phyloP scores from a whole-genome alignment of 2,113 vertebrate genomes.

The Ondatra zibethicus region DNA sequence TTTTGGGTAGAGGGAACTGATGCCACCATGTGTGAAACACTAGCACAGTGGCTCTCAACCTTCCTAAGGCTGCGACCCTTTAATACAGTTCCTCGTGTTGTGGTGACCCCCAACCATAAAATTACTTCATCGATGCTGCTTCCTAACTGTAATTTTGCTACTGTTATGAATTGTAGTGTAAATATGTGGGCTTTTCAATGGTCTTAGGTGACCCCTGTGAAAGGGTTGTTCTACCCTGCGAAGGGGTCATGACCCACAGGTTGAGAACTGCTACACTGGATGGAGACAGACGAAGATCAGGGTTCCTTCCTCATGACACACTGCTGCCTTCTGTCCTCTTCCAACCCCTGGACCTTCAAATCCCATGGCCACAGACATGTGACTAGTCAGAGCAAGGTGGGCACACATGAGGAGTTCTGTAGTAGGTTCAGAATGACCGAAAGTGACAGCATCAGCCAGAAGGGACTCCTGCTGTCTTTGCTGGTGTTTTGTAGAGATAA shows the following conservation, averaged over 20 bases:
- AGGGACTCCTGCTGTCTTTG: background rate
- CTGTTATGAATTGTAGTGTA: background rate
- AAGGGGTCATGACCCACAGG: background rate
- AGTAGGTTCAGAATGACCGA: background rate
- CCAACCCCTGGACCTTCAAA: no score
- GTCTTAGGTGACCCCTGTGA: background rate
- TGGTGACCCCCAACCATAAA: background rate
- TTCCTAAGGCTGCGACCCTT: background rate
- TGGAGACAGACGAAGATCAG: background rate
- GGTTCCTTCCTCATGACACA: background rate
- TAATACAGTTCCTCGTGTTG: background rate
- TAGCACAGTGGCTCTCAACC: background rate
- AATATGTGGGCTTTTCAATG: background rate
- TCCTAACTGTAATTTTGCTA: background rate
- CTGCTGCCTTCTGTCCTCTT: background rate
- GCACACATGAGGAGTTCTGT: background rate
- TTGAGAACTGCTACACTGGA: background rate
- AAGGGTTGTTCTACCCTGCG: background rate
- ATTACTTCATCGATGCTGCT: background rate
- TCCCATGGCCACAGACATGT: background rate
- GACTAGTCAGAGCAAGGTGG: background rate
- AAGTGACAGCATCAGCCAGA: background rate
- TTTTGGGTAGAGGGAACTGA: background rate
- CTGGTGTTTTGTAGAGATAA: background rate
- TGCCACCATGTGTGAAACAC: background rate